Base-by-base conservation (phyloP, 1,140 invertebrate species). In the Drosophila insularis region DNA sequence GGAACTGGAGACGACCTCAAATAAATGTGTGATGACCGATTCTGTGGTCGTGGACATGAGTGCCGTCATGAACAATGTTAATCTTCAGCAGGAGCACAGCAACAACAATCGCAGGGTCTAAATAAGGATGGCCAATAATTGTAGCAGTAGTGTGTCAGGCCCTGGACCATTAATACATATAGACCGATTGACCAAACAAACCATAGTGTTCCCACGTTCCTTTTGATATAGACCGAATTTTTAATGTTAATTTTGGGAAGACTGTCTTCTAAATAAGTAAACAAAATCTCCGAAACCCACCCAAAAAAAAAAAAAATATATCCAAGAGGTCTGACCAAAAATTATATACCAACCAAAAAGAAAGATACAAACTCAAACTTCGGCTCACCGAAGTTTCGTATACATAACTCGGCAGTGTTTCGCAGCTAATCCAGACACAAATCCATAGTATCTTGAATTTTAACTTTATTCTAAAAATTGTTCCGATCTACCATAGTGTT, bases 11-110 rank as follows among this genome's bases (percentile, higher is more conserved):
- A 71, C 43, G 4, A 50, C 80, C 1, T 67, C 74, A 32, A 66
- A 37, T 35, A 91, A 84, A 43, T 84, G 77, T 58, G 74, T 58
- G 4, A 68, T 91, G 46, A 78, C 78, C 23, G 91, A 92, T 68
- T 76, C 91, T 4, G 91, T 92, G 54, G 90, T 91, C 8, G 81
- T 92, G 69, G 91, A 92, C 66, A 92, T 92, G 74, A 82, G 75
- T 60, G 79, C 77, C 23, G 90, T 91, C 10, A 91, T 91, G 76
- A 91, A 91, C 13, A 90, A 90, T 60, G 90, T 89, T 21, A 89
- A 79, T 60, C 65, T 87, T 35, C 90, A 91, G 64, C 85, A 91
- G 68, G 90, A 89, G 14, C 89, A 84, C 61, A 77, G 60, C 77
- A 89, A 84, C 61, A 77, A 58, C 74, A 89, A 84, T 70, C 78